A percentile compares a stretch with the other conserved stretches of the same genome.
These are phyloP conservation scores for Aspidapion aeneum DNA, from an alignment of 2,888 invertebrate species.

Conservation along the genomic window DNA sequence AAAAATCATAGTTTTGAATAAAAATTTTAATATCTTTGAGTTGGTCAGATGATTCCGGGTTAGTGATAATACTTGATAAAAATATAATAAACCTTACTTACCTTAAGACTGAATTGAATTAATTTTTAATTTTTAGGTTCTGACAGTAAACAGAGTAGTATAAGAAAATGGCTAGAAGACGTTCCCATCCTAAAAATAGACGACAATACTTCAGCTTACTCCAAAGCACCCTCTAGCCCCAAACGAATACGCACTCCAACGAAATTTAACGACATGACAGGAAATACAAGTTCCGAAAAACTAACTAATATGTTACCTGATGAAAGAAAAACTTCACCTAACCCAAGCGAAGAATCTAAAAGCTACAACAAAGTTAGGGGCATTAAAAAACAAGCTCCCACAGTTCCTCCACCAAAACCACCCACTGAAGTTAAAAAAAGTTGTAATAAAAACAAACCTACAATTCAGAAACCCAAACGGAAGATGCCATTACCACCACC, in stretches of 20 bases:
- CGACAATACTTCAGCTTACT: constrained; percentile 8
- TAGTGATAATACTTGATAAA: no score
- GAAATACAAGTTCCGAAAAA: not conserved
- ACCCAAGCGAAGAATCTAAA: not conserved
- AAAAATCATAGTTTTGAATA: no score
- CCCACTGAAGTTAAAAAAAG: not conserved
- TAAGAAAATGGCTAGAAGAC: constrained; percentile 72
- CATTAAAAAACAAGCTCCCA: not conserved
- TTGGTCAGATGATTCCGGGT: no score
- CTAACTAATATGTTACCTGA: not conserved
- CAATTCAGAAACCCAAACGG: not conserved
- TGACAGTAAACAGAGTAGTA: constrained; percentile 71
- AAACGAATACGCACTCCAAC: constrained; percentile 40
- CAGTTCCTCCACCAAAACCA: not conserved
- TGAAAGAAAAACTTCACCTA: not conserved
- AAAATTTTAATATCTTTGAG: no score
- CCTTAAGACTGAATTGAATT: no score
- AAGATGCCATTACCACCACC: constrained; percentile 45
- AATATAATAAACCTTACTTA: no score
- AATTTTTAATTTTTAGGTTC: not conserved
- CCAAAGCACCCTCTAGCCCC: constrained; percentile 17
- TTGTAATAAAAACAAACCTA: not conserved
- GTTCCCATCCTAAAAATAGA: constrained; percentile 52
- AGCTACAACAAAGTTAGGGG: not conserved
- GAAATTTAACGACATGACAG: constrained; percentile 29